Evolutionary conservation across 2,797 vertebrate species (phyloP).

Genomic region (Erethizon dorsatum): DNA sequence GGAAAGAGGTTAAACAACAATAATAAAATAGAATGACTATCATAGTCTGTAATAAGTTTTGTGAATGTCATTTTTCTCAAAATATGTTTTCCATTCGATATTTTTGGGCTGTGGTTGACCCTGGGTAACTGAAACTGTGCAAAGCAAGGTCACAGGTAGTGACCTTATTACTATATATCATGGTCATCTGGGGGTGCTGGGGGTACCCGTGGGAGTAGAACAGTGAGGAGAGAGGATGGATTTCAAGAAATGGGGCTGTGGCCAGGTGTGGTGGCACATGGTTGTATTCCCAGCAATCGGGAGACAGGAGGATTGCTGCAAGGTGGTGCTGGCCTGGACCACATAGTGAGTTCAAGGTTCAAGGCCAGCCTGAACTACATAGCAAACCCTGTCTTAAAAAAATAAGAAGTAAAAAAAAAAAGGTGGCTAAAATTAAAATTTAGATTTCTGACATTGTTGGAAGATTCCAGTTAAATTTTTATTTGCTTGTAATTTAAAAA

Average conservation of each 20-base stretch:
- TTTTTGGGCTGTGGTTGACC: background rate
- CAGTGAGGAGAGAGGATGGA: background rate
- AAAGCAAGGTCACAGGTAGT: background rate
- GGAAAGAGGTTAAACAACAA: background rate
- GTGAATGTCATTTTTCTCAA: background rate
- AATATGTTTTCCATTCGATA: background rate
- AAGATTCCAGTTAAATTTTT: constrained; percentile 41
- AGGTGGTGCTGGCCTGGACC: no score
- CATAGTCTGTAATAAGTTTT: background rate
- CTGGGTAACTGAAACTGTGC: background rate
- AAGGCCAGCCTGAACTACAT: no score
- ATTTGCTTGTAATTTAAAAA: constrained; percentile 55
- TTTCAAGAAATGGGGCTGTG: background rate
- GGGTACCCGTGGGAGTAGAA: background rate
- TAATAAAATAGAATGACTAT: background rate
- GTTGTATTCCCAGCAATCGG: background rate
- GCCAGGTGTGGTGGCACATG: no score
- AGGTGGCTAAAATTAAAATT: background rate
- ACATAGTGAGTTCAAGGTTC: no score
- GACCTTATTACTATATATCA: background rate
- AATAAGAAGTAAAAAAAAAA: background rate
- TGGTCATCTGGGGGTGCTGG: background rate
- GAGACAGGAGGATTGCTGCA: background rate
- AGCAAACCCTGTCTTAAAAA: background rate
- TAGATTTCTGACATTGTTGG: constrained; percentile 8